phyloP scores from a whole-genome alignment of 92 coral and sea anemone species.

The Nematostella vectensis region DNA sequence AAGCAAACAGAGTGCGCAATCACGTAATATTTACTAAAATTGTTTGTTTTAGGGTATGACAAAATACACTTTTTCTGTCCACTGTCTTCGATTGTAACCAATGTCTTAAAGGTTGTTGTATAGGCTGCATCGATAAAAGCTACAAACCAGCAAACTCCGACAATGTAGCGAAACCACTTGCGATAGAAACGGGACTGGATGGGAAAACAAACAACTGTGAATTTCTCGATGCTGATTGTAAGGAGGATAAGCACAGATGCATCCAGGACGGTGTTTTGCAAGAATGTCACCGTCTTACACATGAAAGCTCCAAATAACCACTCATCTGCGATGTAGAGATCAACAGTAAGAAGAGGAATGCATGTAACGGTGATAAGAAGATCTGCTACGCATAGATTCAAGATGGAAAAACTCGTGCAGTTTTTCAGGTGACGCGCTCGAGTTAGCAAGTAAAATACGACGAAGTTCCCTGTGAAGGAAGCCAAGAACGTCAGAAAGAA shows the following conservation, averaged over 20 bases:
- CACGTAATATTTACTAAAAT: conserved; percentile 19
- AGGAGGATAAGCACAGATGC: conserved; percentile 47
- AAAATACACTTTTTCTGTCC: conserved; percentile 31
- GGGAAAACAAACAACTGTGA: conserved; percentile 62
- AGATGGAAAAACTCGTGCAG: no score
- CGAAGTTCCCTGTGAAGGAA: conserved; percentile 52
- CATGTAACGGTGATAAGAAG: conserved; percentile 52
- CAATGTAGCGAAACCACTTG: conserved; percentile 46
- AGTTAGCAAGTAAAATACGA: conserved; percentile 39
- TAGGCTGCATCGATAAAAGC: conserved; percentile 45
- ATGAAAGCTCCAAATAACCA: conserved; percentile 48
- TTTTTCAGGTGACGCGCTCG: conserved; percentile 43
- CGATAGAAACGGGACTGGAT: conserved; percentile 54
- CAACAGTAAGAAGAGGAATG: conserved; percentile 48
- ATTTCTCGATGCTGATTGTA: conserved; percentile 60
- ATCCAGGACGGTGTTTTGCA: conserved; percentile 46
- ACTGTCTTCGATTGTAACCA: neutral
- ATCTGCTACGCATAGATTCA: conserved; percentile 63
- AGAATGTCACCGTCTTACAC: conserved; percentile 45
- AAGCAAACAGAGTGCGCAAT: conserved; percentile 31
- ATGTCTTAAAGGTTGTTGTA: conserved; percentile 20
- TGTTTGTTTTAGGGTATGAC: conserved; percentile 42
- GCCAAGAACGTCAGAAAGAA: conserved; percentile 27
- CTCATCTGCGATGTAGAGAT: conserved; percentile 39
- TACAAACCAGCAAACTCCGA: conserved; percentile 51